Percentiles rank a stretch among this genome's conserved stretches.
phyloP scores from a whole-genome alignment of 2,888 invertebrate species.

The Pseudoips prasinana region DNA sequence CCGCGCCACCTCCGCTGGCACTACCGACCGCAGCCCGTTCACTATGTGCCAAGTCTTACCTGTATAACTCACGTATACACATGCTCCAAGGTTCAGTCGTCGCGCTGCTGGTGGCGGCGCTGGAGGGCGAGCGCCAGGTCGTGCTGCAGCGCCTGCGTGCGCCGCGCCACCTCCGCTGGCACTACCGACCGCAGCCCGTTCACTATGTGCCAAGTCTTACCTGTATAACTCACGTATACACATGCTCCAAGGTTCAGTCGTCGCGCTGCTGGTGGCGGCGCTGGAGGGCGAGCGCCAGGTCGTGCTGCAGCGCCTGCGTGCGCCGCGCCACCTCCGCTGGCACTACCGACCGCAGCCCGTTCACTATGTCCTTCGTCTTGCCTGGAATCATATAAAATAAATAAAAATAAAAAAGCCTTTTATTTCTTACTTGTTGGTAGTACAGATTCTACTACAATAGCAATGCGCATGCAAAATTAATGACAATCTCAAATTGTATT shows the following conservation, averaged over 20 bases:
- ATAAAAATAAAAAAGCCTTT: too few species aligned
- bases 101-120: conserved; percentile 86
- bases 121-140: conserved; percentile 93
- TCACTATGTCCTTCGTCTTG: conserved; percentile 99
- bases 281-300: conserved; percentile 91
- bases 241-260: conserved; percentile 52
- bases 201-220: conserved; percentile 98
- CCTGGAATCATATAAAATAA: too few species aligned
- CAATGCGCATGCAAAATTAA: too few species aligned
- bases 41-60: conserved; percentile 98
- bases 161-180: conserved; percentile 88
- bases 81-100: conserved; percentile 55
- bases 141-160: conserved; percentile 89
- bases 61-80: conserved; percentile 27
- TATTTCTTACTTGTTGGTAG: too few species aligned
- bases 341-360: conserved; percentile 92
- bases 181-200: conserved; percentile 94
- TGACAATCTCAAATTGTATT: too few species aligned
- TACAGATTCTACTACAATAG: too few species aligned
- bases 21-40: conserved; percentile 92
- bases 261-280: conserved; percentile 84
- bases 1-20: conserved; percentile 87
- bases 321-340: conserved; percentile 89
- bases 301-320: conserved; percentile 89
- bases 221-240: conserved; percentile 40